Base-by-base conservation (phyloP, 2,888 invertebrate species). In the Spialia ferax region DNA sequence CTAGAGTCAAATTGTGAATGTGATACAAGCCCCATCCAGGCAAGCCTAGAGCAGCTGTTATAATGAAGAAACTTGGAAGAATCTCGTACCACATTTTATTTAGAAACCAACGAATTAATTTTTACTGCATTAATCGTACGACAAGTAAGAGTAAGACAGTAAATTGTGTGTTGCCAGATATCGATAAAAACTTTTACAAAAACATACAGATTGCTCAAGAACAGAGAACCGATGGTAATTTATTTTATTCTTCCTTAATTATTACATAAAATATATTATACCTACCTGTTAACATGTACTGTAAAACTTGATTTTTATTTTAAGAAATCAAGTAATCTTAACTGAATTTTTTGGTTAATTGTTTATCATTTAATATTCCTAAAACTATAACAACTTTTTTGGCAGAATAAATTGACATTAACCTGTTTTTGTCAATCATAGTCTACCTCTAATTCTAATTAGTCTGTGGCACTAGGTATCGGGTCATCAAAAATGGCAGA, bases 41-140 rank as follows among this genome's bases (percentile, higher is more conserved):
- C 67, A 96, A 75, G 15, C 95, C 94, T 73, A 96, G 64, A 1
- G 91, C 95, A 45, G 91, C 95, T 54, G 94, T 88, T 63, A 96
- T 94, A 71, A 96, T 95, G 71, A 89, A 91, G 71, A 94, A 94
- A 77, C 95, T 94, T 13, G 96, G 96, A 76, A 96, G 78, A 83
- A 96, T 95, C 95, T 96, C 96, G 86, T 95, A 96, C 96, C 96
- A 96, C 96, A 96, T 96, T 82, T 77, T 88, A 50, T 13, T 56
- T 32, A 56, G 29, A 50, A 48, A 48, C 62, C 23, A 61, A 32
- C 32, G 23, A 35, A 52, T 42, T 20, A 59, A 54, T n/a, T 57
- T 7, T 22, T 29, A n/a, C 32, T 32, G n/a, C 59, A 38, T 26
- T 59, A 48, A 55, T 62, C 57, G 7, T 6, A n/a, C 23, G 7